Conservation (phyloP, 2,113 vertebrate species). For the Spilogale gracilis region DNA sequence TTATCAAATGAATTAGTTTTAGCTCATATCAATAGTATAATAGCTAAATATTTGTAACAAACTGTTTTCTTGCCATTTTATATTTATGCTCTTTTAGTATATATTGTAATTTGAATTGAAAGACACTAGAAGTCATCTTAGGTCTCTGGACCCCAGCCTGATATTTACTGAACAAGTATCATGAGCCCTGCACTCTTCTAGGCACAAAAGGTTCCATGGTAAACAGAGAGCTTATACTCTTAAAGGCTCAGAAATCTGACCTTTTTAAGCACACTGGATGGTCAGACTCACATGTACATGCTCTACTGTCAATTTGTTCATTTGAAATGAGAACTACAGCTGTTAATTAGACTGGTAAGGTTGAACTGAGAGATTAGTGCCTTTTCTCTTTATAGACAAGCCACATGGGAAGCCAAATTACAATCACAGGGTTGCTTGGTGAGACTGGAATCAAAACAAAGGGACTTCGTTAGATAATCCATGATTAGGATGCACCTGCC, state of each 20-base stretch:
- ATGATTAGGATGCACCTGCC: constrained; percentile 82
- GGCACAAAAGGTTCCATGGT: constrained; percentile 27
- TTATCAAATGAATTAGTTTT: constrained; percentile 30
- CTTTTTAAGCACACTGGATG: constrained; percentile 58
- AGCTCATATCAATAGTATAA: not conserved
- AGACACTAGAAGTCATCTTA: constrained; percentile 33
- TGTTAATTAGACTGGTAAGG: constrained; percentile 81
- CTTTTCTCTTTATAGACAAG: constrained; percentile 83
- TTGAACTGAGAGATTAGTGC: constrained; percentile 79
- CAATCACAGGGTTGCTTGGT: constrained; percentile 83
- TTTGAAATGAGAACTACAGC: constrained; percentile 80
- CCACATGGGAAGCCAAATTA: constrained; percentile 80
- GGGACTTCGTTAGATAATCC: constrained; percentile 80
- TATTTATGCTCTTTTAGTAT: not conserved
- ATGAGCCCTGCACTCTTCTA: constrained; percentile 36
- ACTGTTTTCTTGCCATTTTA: constrained; percentile 47
- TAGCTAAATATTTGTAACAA: constrained; percentile 34
- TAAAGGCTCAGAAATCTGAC: constrained; percentile 68
- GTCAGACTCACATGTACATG: constrained; percentile 70
- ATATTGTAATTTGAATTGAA: constrained; percentile 42
- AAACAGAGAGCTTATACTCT: constrained; percentile 74
- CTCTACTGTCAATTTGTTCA: constrained; percentile 74
- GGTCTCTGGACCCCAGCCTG: constrained; percentile 46
- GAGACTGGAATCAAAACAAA: constrained; percentile 85
- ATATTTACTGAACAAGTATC: constrained; percentile 51